Conservation (phyloP, 1,140 invertebrate genomes). For the Harlomillsia oculata region DNA sequence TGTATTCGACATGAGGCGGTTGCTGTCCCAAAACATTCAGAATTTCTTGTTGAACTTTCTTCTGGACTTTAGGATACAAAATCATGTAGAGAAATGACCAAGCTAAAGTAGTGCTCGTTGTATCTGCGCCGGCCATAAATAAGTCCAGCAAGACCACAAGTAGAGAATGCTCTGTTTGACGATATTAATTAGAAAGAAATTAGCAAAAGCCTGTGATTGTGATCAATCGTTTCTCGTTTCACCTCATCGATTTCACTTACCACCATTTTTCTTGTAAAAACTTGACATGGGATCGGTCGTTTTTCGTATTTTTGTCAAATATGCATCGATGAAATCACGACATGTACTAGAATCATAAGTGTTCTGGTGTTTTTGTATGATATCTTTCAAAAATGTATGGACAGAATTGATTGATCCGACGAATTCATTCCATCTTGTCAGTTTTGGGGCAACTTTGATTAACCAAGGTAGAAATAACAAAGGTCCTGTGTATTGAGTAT, state of each 20-base stretch:
- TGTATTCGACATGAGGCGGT: slow-evolving; percentile 57
- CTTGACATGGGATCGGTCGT: slow-evolving; percentile 28
- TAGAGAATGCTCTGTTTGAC: slow-evolving; percentile 29
- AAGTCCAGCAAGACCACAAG: slow-evolving; percentile 34
- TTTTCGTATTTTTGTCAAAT: slow-evolving; percentile 45
- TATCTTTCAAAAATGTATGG: slow-evolving; percentile 44
- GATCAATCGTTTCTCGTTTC: background rate
- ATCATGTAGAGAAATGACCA: slow-evolving; percentile 71
- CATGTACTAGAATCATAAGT: slow-evolving; percentile 52
- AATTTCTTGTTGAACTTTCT: slow-evolving; percentile 67
- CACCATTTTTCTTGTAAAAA: slow-evolving; percentile 27
- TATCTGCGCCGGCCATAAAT: slow-evolving; percentile 68
- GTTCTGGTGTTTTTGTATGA: slow-evolving; percentile 58
- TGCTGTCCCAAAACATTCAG: slow-evolving; percentile 62
- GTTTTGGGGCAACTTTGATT: slow-evolving; percentile 19
- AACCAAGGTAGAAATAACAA: slow-evolving; percentile 34
- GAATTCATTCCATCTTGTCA: slow-evolving; percentile 34
- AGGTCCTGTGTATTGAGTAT: slow-evolving; percentile 35
- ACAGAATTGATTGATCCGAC: slow-evolving; percentile 23
- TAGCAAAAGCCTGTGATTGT: background rate
- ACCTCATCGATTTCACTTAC: slow-evolving; percentile 9
- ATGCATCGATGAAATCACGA: slow-evolving; percentile 76
- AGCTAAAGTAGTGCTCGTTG: slow-evolving; percentile 63
- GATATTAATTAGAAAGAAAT: too few relatives aligned
- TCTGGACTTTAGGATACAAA: slow-evolving; percentile 64